phyloP scores from a whole-genome alignment of 2,888 invertebrate genomes.

The Leptothorax acervorum region DNA sequence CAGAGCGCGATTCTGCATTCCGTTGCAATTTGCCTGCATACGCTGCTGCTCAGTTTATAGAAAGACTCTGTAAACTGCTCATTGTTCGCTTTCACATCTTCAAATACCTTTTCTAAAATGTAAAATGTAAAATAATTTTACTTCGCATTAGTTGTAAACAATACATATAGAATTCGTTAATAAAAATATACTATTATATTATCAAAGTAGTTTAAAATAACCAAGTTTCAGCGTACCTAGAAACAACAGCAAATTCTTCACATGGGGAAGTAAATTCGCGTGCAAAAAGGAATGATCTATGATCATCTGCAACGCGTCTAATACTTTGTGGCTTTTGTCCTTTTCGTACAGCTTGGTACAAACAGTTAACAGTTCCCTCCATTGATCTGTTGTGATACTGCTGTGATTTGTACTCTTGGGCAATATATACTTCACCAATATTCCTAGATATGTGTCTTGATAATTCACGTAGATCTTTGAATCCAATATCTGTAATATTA shows the following conservation, averaged over 20 bases:
- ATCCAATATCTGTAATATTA: constrained; percentile 77
- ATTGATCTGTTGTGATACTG: constrained; percentile 86
- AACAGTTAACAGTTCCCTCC: constrained; percentile 86
- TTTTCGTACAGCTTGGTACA: constrained; percentile 77
- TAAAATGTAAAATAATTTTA: constrained; percentile 33
- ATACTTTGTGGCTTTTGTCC: constrained; percentile 85
- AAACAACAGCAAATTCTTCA: constrained; percentile 77
- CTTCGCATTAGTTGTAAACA: background rate
- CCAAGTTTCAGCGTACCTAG: constrained; percentile 69
- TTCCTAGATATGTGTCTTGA: constrained; percentile 87
- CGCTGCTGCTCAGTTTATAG: constrained; percentile 74
- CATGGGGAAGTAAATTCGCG: constrained; percentile 74
- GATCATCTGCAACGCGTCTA: constrained; percentile 85
- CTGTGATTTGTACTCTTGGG: constrained; percentile 86
- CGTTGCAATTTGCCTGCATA: constrained; percentile 85
- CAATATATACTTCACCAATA: constrained; percentile 87
- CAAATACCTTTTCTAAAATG: constrained; percentile 54
- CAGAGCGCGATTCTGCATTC: constrained; percentile 87
- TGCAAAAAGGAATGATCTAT: constrained; percentile 85
- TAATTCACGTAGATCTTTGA: constrained; percentile 81
- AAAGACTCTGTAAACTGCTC: constrained; percentile 70
- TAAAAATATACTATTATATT: background rate
- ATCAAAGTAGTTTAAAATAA: background rate
- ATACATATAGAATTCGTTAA: background rate
- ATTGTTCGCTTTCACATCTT: constrained; percentile 51